Evolutionary conservation across 2,113 vertebrate species (phyloP).

Genomic region (Hippocampus barbouri): DNA sequence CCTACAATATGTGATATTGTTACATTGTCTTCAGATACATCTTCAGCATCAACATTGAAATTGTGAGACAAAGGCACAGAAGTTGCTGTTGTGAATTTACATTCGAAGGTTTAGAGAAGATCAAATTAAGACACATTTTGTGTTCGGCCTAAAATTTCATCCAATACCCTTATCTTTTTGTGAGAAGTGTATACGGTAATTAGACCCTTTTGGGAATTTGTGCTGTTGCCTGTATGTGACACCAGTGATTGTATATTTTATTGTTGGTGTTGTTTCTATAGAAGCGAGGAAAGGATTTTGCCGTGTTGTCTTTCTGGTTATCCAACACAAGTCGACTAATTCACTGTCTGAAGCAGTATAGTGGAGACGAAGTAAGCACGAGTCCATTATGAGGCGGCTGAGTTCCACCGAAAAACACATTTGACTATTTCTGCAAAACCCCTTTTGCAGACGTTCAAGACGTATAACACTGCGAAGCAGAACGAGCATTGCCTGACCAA

Average conservation of each 20-base stretch:
- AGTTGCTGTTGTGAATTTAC: too few species aligned
- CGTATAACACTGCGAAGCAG: conserved; percentile 86
- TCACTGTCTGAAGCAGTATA: conserved; percentile 95
- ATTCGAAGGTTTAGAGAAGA: too few species aligned
- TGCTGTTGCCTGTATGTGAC: background rate
- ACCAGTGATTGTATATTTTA: background rate
- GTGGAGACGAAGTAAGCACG: conserved; percentile 85
- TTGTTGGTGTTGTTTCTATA: conserved; percentile 51
- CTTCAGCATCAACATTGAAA: too few species aligned
- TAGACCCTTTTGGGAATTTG: too few species aligned
- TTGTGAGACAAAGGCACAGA: too few species aligned
- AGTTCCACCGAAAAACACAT: background rate
- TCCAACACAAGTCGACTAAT: conserved; percentile 89
- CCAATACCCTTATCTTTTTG: background rate
- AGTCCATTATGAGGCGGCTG: background rate
- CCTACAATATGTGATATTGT: too few species aligned
- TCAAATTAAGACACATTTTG: too few species aligned
- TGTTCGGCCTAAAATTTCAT: too few species aligned
- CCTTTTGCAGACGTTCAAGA: conserved; percentile 70
- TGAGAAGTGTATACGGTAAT: too few species aligned
- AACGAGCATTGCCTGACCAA: conserved; percentile 93
- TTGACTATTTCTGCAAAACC: conserved; percentile 3
- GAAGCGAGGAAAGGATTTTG: conserved; percentile 89
- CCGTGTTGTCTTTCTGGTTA: conserved; percentile 93
- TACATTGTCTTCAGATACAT: too few species aligned